Base-by-base conservation (phyloP, 1,140 invertebrate genomes). In the Drosophila saltans region DNA sequence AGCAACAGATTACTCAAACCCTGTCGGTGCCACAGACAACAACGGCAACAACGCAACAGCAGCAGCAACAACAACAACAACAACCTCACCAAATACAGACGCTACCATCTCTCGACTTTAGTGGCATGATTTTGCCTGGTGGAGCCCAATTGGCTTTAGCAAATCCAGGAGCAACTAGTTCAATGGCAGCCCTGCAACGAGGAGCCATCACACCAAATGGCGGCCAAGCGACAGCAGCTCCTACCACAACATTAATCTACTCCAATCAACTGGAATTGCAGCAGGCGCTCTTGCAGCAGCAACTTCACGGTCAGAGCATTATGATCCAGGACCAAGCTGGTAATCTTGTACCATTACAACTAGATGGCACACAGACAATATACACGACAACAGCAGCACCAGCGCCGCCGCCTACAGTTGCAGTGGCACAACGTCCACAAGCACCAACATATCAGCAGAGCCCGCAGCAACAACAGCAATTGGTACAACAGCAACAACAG, bases 281-380 rank as follows among this genome's bases (percentile, higher is more conserved):
- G 45, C 90, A 91, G 62, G 90, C 90, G 3, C 43, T 91, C 71
- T 30, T 91, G 59, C 90, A 91, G 59, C 90, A 91, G 6, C 86
- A 90, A 58, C 60, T 91, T 72, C 90, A 91, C 36, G 90, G 90
- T 6, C 90, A 91, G 55, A 91, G 90, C 71, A 91, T 91, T 11
- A 91, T 91, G 90, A 91, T 91, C 48, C 90, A 91, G 64, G 90
- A 91, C 71, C 90, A 91, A 66, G 86, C 90, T 7, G 90, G 90
- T 21, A 91, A 91, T 62, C 70, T 91, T 52, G 90, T 91, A 70
- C 90, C 90, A 0, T 62, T 91, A 30, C 90, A 91, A 24, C 56
- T 90, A 65, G 86, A 90, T 39, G 86, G 90, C 28, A 79, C 76
- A n/a, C 90, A 91, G 63, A 86, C 90, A 41, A 91, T 91, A 62